phyloP scores from a whole-genome alignment of 2,888 invertebrate species.

The Trichopria drosophilae region DNA sequence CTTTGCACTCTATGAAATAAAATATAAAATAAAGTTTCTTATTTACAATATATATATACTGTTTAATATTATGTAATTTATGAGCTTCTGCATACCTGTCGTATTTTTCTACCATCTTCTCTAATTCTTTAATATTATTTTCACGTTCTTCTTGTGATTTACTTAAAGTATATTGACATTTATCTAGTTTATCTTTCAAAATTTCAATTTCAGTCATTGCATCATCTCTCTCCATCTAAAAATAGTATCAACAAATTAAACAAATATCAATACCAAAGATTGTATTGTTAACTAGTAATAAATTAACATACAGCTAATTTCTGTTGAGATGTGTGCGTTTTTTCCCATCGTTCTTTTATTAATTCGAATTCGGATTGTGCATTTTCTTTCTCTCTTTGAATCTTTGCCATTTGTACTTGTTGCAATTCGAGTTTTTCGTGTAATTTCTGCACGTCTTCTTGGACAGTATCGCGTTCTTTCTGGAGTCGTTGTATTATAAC shows the following conservation, averaged over 20 bases:
- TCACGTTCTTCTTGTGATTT: conserved; percentile 88
- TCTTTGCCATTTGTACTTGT: conserved; percentile 78
- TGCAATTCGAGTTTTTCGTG: conserved; percentile 82
- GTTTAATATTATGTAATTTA: not conserved
- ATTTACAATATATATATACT: not conserved
- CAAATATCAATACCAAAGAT: not conserved
- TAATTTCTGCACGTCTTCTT: conserved; percentile 78
- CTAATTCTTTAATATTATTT: conserved; percentile 85
- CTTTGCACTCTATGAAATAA: conserved; percentile 74
- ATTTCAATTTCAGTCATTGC: conserved; percentile 83
- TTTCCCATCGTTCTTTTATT: conserved; percentile 85
- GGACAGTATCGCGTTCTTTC: conserved; percentile 83
- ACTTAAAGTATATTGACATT: conserved; percentile 78
- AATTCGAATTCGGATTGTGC: conserved; percentile 84
- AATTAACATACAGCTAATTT: conserved; percentile 70
- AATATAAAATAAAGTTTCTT: too few species aligned
- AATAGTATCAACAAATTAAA: conserved; percentile 3
- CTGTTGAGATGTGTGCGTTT: conserved; percentile 80
- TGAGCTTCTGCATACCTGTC: conserved; percentile 67
- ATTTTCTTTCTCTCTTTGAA: conserved; percentile 82
- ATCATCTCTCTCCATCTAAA: conserved; percentile 83
- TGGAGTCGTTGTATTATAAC: conserved; percentile 76
- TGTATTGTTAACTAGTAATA: not conserved
- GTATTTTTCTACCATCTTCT: conserved; percentile 89
- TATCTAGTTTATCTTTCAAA: conserved; percentile 87